These are phyloP conservation scores for Acromyrmex echinatior DNA, from an alignment of 1,140 invertebrate genomes.

Conservation along the genomic window DNA sequence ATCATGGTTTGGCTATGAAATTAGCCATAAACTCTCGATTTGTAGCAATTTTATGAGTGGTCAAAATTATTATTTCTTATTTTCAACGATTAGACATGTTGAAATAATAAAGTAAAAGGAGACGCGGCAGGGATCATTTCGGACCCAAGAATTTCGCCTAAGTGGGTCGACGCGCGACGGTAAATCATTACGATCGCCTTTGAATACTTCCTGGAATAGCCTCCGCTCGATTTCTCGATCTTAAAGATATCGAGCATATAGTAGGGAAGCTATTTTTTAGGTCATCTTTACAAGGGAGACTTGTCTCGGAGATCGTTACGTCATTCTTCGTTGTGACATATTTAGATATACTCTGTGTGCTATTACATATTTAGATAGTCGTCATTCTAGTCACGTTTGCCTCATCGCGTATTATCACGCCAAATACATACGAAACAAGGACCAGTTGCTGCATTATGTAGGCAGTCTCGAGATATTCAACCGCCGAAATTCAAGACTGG, in stretches of 20 bases:
- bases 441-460: conserved; percentile 18
- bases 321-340: conserved; percentile 64
- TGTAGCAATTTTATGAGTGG: background rate
- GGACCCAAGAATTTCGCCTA: conserved; percentile 45
- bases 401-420: conserved; percentile 48
- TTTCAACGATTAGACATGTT: background rate
- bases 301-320: conserved; percentile 62
- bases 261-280: conserved; percentile 53
- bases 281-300: conserved; percentile 66
- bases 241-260: conserved; percentile 23
- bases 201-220: conserved; percentile 40
- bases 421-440: conserved; percentile 14
- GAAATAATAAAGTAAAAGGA: background rate
- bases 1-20: background rate
- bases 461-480: background rate
- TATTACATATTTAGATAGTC: conserved; percentile 61
- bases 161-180: conserved; percentile 44
- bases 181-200: conserved; percentile 43
- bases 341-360: conserved; percentile 40
- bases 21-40: background rate
- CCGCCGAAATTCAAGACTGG: conserved; percentile 6
- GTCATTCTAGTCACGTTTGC: conserved; percentile 55
- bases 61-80: background rate
- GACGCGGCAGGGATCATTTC: background rate
- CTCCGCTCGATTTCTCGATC: conserved; percentile 31